Evolutionary conservation across 1,140 invertebrate genomes (phyloP).

Genomic region (Tyrophagus putrescentiae): DNA sequence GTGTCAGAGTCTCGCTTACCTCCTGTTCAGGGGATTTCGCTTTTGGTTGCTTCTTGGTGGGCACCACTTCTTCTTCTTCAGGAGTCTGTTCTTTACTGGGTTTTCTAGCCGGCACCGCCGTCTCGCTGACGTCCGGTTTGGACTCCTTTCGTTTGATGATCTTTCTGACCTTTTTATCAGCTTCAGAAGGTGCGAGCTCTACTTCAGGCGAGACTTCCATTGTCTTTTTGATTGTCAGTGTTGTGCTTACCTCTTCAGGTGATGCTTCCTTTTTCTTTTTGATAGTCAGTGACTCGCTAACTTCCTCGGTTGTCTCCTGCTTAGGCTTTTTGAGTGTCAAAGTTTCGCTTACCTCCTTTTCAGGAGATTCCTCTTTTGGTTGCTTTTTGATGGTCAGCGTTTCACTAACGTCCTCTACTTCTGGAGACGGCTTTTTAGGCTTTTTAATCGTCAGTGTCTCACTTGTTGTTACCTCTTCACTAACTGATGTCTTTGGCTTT

Average conservation of each 20-base stretch:
- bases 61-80: constrained; percentile 27
- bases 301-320: too few species aligned
- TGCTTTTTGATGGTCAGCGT: constrained; percentile 26
- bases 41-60: constrained; percentile 22
- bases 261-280: not conserved
- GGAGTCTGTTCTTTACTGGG: not conserved
- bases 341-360: constrained; percentile 4
- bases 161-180: constrained; percentile 18
- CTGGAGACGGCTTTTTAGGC: not conserved
- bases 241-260: not conserved
- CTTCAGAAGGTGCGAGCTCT: constrained; percentile 36
- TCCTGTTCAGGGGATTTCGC: constrained; percentile 10
- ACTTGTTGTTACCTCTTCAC: constrained; percentile 29
- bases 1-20: not conserved
- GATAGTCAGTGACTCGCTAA: too few species aligned
- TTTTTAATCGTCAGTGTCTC: not conserved
- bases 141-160: constrained; percentile 16
- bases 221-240: too few species aligned
- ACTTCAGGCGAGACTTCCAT: constrained; percentile 29
- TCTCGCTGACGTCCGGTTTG: constrained; percentile 2
- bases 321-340: not conserved
- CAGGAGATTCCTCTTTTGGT: constrained; percentile 18
- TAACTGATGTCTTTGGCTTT: constrained; percentile 24
- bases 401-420: constrained; percentile 30
- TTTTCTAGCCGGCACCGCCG: constrained; percentile 7